phyloP scores from a whole-genome alignment of 2,797 vertebrate species.

The Anabacerthia variegaticeps region DNA sequence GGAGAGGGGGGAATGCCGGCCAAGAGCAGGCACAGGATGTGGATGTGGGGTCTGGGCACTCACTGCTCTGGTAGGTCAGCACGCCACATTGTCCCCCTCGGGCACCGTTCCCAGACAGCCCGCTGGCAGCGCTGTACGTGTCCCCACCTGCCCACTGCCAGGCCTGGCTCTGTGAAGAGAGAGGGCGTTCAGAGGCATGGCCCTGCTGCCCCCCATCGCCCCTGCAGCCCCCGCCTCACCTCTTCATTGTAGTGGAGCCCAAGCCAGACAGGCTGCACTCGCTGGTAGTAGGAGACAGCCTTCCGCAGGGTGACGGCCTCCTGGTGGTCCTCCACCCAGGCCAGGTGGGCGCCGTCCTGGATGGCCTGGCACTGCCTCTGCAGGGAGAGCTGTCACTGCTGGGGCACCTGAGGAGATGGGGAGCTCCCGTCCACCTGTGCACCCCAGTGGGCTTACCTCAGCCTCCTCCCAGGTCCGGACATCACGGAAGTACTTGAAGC shows the following conservation, averaged over 20 bases:
- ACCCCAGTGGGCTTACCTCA: conserved; percentile 45
- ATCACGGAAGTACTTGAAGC: conserved; percentile 67
- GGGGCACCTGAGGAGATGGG: rapidly evolving
- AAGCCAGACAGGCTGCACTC: conserved; percentile 53
- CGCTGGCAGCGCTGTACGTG: background rate
- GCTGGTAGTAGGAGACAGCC: conserved; percentile 61
- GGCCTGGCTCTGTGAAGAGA: conserved; percentile 10
- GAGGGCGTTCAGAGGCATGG: background rate
- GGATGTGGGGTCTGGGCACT: rapidly evolving
- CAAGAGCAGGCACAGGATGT: rapidly evolving
- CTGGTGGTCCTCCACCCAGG: conserved; percentile 1
- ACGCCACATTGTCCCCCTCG: rapidly evolving
- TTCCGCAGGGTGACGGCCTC: background rate
- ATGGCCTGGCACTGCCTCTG: conserved; percentile 63
- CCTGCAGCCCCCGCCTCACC: background rate
- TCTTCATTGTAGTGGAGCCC: conserved; percentile 51
- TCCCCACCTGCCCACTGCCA: conserved; percentile 69
- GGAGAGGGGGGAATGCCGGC: rapidly evolving
- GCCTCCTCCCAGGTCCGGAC: conserved; percentile 54
- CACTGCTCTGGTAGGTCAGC: background rate
- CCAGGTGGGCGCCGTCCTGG: conserved; percentile 34
- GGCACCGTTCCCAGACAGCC: background rate
- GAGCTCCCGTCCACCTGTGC: rapidly evolving
- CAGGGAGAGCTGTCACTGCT: background rate
- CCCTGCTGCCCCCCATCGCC: rapidly evolving